Conservation (phyloP, 1,140 invertebrate species). For the Araneus ventricosus region DNA sequence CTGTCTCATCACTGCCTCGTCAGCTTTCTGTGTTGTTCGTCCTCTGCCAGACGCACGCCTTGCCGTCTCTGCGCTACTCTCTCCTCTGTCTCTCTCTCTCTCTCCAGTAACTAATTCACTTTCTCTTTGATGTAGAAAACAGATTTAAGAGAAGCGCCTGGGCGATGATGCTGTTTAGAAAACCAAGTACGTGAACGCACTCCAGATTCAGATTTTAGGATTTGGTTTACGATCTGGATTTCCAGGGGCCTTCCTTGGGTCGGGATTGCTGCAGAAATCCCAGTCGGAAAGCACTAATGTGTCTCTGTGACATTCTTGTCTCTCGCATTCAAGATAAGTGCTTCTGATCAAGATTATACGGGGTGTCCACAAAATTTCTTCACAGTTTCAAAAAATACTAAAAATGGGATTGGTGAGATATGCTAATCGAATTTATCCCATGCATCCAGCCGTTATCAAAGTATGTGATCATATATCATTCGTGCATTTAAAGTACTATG, state of each 20-base stretch:
- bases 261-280: background rate
- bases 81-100: background rate
- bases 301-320: background rate
- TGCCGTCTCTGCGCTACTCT: background rate
- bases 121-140: conserved; percentile 87
- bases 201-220: conserved; percentile 18
- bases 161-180: conserved; percentile 97
- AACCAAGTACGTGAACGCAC: conserved; percentile 91
- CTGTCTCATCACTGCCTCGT: conserved; percentile 36
- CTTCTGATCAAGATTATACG: too few species aligned
- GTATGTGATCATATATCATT: too few species aligned
- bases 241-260: background rate
- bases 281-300: background rate
- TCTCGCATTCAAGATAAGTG: background rate
- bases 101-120: conserved; percentile 42
- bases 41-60: conserved; percentile 52
- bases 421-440: too few species aligned
- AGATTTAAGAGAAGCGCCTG: conserved; percentile 99
- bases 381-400: too few species aligned
- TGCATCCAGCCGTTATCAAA: too few species aligned
- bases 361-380: too few species aligned
- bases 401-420: too few species aligned
- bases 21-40: conserved; percentile 28
- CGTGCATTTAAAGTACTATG: too few species aligned
- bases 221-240: conserved; percentile 39